These are phyloP conservation scores for Hydroisotoma schaefferi DNA, from an alignment of 2,888 invertebrate genomes.

Conservation along the genomic window DNA sequence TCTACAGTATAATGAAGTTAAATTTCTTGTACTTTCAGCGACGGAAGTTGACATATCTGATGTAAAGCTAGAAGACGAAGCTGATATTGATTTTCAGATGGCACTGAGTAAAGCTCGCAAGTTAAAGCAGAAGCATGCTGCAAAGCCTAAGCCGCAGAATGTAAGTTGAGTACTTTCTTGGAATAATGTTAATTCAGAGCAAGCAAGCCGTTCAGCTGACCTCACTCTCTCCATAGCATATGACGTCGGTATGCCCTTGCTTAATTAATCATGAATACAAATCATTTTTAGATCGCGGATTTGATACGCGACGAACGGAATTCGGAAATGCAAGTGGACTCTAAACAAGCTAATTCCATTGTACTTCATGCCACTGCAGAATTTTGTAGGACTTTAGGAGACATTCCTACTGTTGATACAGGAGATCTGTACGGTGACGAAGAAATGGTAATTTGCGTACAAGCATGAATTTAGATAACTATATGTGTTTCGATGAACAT, in stretches of 20 bases:
- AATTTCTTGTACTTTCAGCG: slow-evolving; percentile 16
- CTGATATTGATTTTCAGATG: slow-evolving; percentile 63
- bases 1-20: no score
- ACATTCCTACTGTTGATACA: slow-evolving; percentile 90
- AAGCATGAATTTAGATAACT: not conserved
- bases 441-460: slow-evolving; percentile 58
- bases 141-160: slow-evolving; percentile 35
- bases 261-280: no score
- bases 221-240: no score
- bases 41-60: slow-evolving; percentile 53
- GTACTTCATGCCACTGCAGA: slow-evolving; percentile 90
- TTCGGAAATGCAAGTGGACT: slow-evolving; percentile 48
- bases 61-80: slow-evolving; percentile 66
- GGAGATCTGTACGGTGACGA: slow-evolving; percentile 77
- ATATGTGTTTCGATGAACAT: not conserved
- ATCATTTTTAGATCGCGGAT: slow-evolving; percentile 8
- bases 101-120: slow-evolving; percentile 70
- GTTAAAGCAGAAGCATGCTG: slow-evolving; percentile 59
- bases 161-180: not conserved
- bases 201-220: no score
- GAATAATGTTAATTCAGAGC: not conserved
- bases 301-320: slow-evolving; percentile 15
- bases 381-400: slow-evolving; percentile 92
- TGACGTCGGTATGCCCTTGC: no score
- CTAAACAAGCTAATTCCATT: slow-evolving; percentile 59